These are phyloP conservation scores for Papilio glaucus DNA, from an alignment of 1,140 invertebrate genomes.

Conservation along the genomic window DNA sequence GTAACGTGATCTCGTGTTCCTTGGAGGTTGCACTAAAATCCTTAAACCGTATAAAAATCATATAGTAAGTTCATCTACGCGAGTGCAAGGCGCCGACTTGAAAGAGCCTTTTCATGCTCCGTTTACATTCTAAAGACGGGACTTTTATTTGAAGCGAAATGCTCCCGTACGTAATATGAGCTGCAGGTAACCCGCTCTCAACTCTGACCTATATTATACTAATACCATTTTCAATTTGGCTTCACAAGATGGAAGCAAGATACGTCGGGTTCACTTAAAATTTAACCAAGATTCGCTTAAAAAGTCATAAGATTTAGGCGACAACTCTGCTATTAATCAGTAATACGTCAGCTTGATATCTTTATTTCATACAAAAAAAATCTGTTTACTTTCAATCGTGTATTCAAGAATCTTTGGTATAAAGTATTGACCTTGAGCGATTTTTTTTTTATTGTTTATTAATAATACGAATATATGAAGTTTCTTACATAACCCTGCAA, in stretches of 20 bases:
- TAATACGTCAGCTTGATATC: too few relatives aligned
- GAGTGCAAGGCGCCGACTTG: slow-evolving; percentile 14
- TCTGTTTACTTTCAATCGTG: too few relatives aligned
- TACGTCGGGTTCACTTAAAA: slow-evolving; percentile 1
- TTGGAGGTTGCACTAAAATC: too few relatives aligned
- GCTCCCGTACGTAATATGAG: slow-evolving; percentile 6
- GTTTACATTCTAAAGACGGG: slow-evolving; percentile 32
- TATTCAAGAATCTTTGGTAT: too few relatives aligned
- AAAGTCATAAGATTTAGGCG: background rate
- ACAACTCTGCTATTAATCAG: too few relatives aligned
- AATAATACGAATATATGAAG: too few relatives aligned
- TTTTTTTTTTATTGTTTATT: too few relatives aligned
- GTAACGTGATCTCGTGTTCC: too few relatives aligned
- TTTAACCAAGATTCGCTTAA: background rate
- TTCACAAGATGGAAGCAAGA: background rate
- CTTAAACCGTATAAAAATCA: background rate
- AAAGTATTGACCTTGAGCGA: too few relatives aligned
- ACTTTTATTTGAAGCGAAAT: slow-evolving; percentile 23
- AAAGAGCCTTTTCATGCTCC: slow-evolving; percentile 25
- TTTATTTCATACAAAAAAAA: too few relatives aligned
- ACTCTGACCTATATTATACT: slow-evolving; percentile 19
- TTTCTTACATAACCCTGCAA: too few relatives aligned
- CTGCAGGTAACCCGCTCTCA: slow-evolving; percentile 2
- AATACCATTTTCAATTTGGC: slow-evolving; percentile 12
- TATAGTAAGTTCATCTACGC: slow-evolving; percentile 5